Evolutionary conservation across 2,888 invertebrate species (phyloP).

Genomic region (Hedya salicella): DNA sequence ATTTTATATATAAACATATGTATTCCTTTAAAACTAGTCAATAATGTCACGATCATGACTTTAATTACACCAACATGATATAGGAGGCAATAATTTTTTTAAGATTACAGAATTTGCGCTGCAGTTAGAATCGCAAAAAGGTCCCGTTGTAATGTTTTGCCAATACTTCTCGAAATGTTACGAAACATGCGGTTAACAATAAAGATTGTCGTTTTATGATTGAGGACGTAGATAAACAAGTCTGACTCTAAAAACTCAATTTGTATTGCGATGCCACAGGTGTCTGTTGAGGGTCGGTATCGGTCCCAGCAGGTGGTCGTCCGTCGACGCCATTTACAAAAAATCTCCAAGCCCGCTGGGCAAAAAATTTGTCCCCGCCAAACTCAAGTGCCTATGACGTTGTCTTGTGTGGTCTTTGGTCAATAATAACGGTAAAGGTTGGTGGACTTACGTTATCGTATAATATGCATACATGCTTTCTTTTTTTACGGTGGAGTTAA

Average conservation of each 20-base stretch:
- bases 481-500: too few species aligned
- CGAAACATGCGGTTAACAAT: slow-evolving; percentile 10
- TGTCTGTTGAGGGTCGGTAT: slow-evolving; percentile 28
- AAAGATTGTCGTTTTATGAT: not conserved
- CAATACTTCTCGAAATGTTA: not conserved
- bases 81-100: not conserved
- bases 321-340: slow-evolving; percentile 32
- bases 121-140: not conserved
- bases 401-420: slow-evolving; percentile 25
- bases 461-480: too few species aligned
- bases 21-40: not conserved
- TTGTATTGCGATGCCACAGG: slow-evolving; percentile 24
- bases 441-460: not conserved
- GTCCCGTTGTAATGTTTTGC: slow-evolving; percentile 1
- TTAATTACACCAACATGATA: not conserved
- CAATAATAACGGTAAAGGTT: slow-evolving; percentile 1
- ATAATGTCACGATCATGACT: not conserved
- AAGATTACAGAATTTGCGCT: not conserved
- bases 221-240: slow-evolving; percentile 17
- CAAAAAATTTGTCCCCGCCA: slow-evolving; percentile 18
- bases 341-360: slow-evolving; percentile 8
- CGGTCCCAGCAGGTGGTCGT: slow-evolving; percentile 31
- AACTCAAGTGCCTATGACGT: slow-evolving; percentile 8
- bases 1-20: not conserved
- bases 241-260: slow-evolving; percentile 10